Evolutionary conservation across 2,888 invertebrate species (phyloP), one percentile per base, ranked within the genome.

Genomic region (Melieria crassipennis): DNA sequence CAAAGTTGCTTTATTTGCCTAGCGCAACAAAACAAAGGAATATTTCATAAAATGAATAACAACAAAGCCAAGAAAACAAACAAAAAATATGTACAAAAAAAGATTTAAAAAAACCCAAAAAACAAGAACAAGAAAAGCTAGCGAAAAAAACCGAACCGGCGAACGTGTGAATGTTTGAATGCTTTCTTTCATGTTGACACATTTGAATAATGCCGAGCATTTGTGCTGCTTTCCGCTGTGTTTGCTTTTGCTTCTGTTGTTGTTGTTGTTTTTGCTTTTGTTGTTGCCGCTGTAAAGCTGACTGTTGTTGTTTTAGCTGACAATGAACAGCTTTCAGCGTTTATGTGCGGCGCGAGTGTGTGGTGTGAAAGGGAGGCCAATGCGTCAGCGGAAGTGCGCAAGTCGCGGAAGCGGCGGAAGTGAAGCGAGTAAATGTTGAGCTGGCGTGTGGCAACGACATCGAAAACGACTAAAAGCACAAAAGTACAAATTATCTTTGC

Each of bases 121-220:
- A 30, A 30, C 30, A 30, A 30, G 30, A 16, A n/a, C 16, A 1
- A 30, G 16, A 30, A 30, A 30, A 30, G 30, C 30, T 30, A 30
- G 30, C 30, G 30, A 30, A 30, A 30, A 30, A 30, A 30, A 3
- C 30, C 30, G 3, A 30, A 30, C 30, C 30, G 30, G 30, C 30
- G 30, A 30, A 30, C 30, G 30, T 30, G 30, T 30, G 30, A 30
- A 30, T 62, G 47, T 47, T 66, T 66, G 13, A 57, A 43, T 45
- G 55, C n/a, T 57, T 66, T 9, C 57, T 66, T 66, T 66, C 10
- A 58, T 58, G 64, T 65, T 65, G 55, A 55, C 64, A 50, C 55
- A 50, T 65, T 65, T 65, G 42, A 45, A 50, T 65, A 65, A 65
- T 65, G 64, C 64, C 43, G 13, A 65, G 43, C 52, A 42, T 52